Base-by-base conservation (phyloP, 2,113 vertebrate species). In the Campylorhamphus procurvoides region DNA sequence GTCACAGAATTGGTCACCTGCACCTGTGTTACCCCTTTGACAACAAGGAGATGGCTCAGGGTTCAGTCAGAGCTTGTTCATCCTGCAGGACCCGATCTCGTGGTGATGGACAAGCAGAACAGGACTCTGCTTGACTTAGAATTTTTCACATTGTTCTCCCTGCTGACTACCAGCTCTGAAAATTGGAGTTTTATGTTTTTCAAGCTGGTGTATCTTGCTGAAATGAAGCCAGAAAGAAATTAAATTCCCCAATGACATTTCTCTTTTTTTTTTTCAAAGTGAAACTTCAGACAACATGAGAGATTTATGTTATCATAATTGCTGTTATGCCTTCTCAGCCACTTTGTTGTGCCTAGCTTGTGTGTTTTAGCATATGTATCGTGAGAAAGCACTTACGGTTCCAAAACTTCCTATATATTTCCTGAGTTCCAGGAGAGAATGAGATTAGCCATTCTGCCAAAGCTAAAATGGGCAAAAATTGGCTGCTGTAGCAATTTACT, bases 391-490 rank as follows among this genome's bases (percentile, higher is more conserved):
- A 82, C 66, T 86, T 83, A 20, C 0, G 1, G 52, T 93, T 94
- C 88, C 60, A 72, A 89, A 93, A 90, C 40, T 88, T 90, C 18
- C 28, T 80, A 23, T 56, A 4, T 69, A 33, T 86, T 96, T 88
- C 73, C 67, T 40, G 14, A 77, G 39, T 64, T 92, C 79, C 47
- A 37, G 77, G 52, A 94, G 89, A 76, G n/a, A 71, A 90, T 6
- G 12, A 86, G 73, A 90, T 96, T 85, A 93, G 84, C 93, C 87
- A 75, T 94, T 95, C 81, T 94, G 91, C 96, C 92, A 94, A 66
- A 96, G 67, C 35, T 94, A 93, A 87, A 85, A 59, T 49, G 80
- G 95, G 91, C 91, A 97, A 79, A 97, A 97, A 90, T 92, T 77
- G 85, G 94, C 95, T 82, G 83, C 95, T 93, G 87, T 96, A 94